Evolutionary conservation across 2,888 invertebrate genomes (phyloP).

Genomic region (Trichogramma dendrolimi): DNA sequence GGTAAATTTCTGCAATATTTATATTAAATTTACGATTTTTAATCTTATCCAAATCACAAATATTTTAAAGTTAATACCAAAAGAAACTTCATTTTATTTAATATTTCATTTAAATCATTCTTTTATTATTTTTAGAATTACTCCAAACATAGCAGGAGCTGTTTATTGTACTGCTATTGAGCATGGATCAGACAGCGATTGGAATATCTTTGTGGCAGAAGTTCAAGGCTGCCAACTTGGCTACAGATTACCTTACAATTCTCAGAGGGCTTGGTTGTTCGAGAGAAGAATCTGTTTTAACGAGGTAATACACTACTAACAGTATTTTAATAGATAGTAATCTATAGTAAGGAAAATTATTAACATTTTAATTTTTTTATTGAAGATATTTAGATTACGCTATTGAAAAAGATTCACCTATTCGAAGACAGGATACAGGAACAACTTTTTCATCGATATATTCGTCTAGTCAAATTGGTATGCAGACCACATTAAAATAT

Average conservation of each 20-base stretch:
- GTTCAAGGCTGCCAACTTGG: constrained; percentile 59
- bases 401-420: constrained; percentile 26
- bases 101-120: background rate
- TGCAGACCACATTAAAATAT: constrained; percentile 34
- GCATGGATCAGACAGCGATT: constrained; percentile 61
- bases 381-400: constrained; percentile 31
- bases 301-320: background rate
- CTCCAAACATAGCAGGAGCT: constrained; percentile 63
- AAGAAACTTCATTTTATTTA: too few species aligned
- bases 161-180: constrained; percentile 75
- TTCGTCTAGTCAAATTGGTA: constrained; percentile 37
- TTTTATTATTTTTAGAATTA: constrained; percentile 49
- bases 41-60: background rate
- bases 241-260: constrained; percentile 54
- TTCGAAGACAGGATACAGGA: constrained; percentile 48
- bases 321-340: background rate
- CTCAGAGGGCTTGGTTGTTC: constrained; percentile 56
- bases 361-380: constrained; percentile 3
- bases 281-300: constrained; percentile 46
- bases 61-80: background rate
- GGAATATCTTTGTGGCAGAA: constrained; percentile 64
- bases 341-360: background rate
- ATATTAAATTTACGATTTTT: background rate
- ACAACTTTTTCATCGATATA: constrained; percentile 47
- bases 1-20: constrained; percentile 2